These are phyloP conservation scores for Phalacrocorax carbo DNA, from an alignment of 2,113 vertebrate species.

Conservation along the genomic window DNA sequence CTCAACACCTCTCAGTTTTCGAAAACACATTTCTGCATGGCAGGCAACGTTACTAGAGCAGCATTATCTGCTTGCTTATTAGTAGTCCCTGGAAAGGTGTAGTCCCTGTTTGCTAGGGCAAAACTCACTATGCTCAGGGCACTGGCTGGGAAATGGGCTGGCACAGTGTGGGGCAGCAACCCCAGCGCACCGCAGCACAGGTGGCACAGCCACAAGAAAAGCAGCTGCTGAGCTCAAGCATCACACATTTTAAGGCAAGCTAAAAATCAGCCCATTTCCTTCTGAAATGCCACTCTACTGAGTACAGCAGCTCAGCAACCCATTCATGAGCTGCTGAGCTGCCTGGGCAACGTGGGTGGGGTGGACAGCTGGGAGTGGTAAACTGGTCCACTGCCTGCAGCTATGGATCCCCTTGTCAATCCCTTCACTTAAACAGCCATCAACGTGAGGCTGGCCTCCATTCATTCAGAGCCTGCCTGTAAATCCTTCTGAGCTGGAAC, in stretches of 20 bases:
- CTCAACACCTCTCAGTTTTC: background rate
- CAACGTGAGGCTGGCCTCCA: background rate
- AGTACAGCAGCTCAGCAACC: background rate
- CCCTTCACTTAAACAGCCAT: background rate
- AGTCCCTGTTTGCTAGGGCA: background rate
- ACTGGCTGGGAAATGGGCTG: background rate
- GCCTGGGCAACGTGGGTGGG: background rate
- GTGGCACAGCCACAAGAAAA: background rate
- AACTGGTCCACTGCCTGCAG: background rate
- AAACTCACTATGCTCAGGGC: background rate
- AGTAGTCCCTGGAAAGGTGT: background rate
- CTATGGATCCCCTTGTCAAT: background rate
- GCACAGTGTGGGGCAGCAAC: background rate
- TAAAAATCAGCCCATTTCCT: background rate
- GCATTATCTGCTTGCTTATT: too few relatives aligned
- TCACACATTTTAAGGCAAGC: accelerated
- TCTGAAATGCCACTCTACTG: background rate
- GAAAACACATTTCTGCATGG: background rate
- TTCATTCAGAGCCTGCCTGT: background rate
- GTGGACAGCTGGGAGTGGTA: background rate
- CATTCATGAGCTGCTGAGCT: background rate
- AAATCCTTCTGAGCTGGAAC: background rate
- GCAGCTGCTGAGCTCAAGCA: background rate
- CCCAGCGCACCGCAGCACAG: background rate
- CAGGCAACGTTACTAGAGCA: background rate